A percentile compares a stretch with the other conserved stretches of the same genome.
phyloP scores from a whole-genome alignment of 2,113 vertebrate species.

The Neotragus moschatus region DNA sequence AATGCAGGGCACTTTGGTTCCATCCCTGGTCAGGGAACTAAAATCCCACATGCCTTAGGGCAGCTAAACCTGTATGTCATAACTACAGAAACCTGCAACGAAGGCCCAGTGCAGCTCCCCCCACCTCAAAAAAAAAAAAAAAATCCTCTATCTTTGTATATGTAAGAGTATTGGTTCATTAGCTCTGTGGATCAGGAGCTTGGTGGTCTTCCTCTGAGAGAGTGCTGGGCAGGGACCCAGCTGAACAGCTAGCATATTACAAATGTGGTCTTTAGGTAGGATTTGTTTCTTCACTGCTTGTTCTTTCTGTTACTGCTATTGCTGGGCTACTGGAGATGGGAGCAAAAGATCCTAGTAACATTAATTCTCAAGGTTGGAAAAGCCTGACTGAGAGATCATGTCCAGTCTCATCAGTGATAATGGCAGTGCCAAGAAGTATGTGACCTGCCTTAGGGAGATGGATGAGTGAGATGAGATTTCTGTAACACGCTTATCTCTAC shows the following conservation, averaged over 20 bases:
- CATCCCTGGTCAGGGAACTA: not conserved
- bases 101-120: not conserved
- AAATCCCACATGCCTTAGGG: not conserved
- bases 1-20: accelerated
- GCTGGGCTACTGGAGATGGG: not conserved
- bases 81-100: not conserved
- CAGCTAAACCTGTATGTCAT: not conserved
- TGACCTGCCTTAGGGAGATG: not conserved
- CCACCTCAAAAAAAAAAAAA: not conserved
- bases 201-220: not conserved
- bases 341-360: not conserved
- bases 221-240: not conserved
- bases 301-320: not conserved
- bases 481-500: not conserved
- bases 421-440: not conserved
- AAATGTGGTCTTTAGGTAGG: not conserved
- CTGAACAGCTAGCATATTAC: not conserved
- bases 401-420: not conserved
- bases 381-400: not conserved
- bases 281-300: not conserved
- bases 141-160: not conserved
- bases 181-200: not conserved
- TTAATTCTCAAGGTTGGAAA: not conserved
- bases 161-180: not conserved
- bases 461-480: not conserved